These are phyloP conservation scores for Danionella cerebrum DNA, from an alignment of 2,113 vertebrate species.

Conservation along the genomic window DNA sequence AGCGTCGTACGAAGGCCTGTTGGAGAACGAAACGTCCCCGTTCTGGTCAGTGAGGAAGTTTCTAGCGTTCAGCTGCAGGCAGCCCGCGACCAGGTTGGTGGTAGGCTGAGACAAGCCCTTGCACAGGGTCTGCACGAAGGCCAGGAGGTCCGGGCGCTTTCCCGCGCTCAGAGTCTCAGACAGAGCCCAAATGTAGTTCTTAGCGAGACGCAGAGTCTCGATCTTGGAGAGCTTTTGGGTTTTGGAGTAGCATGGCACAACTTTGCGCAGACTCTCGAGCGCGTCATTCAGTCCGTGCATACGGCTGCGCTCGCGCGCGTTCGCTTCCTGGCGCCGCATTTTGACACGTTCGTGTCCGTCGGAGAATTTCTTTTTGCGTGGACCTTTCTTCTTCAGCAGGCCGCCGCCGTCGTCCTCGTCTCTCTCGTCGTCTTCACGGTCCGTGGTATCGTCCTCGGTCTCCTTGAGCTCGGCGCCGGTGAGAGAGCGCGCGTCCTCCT, in stretches of 20 bases:
- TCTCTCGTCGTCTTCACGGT: slow-evolving; percentile 71
- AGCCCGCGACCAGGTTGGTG: slow-evolving; percentile 98
- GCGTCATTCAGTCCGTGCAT: slow-evolving; percentile 96
- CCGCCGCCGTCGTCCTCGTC: slow-evolving; percentile 82
- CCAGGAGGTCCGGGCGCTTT: slow-evolving; percentile 91
- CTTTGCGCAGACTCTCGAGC: slow-evolving; percentile 95
- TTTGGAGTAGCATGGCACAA: slow-evolving; percentile 98
- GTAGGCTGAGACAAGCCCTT: slow-evolving; percentile 98
- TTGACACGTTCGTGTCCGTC: slow-evolving; percentile 83
- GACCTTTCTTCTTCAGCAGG: slow-evolving; percentile 77
- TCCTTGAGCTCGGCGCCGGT: slow-evolving; percentile 65
- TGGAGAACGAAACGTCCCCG: slow-evolving; percentile 78
- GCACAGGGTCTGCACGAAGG: slow-evolving; percentile 96
- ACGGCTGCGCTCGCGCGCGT: slow-evolving; percentile 85
- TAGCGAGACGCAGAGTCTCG: slow-evolving; percentile 93
- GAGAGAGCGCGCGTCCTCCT: not conserved
- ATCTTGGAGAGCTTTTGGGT: slow-evolving; percentile 99
- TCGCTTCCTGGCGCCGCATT: slow-evolving; percentile 88
- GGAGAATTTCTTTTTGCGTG: slow-evolving; percentile 85
- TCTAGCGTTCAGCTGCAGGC: slow-evolving; percentile 93
- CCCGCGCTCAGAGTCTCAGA: slow-evolving; percentile 94
- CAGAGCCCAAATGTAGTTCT: slow-evolving; percentile 99
- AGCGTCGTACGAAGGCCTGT: slow-evolving; percentile 80
- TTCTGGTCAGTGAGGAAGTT: slow-evolving; percentile 93
- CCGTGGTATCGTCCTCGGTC: slow-evolving; percentile 76